A percentile compares a stretch with the other conserved stretches of the same genome.
Conservation (phyloP, 1,140 invertebrate species). For the Sweltsa coloradensis region DNA sequence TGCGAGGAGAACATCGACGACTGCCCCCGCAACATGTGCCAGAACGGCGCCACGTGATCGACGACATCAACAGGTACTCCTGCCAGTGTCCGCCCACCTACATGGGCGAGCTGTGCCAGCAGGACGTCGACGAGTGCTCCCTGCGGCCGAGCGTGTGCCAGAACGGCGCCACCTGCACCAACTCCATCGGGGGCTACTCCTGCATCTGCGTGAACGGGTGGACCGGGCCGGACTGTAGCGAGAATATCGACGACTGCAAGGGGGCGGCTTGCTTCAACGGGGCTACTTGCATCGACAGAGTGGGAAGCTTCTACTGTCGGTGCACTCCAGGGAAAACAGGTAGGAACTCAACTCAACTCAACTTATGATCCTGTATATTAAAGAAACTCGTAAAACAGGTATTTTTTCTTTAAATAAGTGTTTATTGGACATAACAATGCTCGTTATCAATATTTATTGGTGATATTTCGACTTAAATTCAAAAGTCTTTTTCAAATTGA, state of each 20-base stretch:
- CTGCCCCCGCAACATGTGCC: slow-evolving; percentile 76
- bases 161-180: slow-evolving; percentile 90
- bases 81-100: slow-evolving; percentile 81
- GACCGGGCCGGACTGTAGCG: slow-evolving; percentile 80
- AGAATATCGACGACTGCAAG: slow-evolving; percentile 89
- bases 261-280: slow-evolving; percentile 91
- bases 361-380: not conserved
- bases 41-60: slow-evolving; percentile 85
- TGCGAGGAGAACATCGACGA: slow-evolving; percentile 88
- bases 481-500: no score
- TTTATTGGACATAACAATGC: no score
- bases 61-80: slow-evolving; percentile 74
- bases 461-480: no score
- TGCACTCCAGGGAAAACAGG: slow-evolving; percentile 93
- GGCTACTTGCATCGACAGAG: slow-evolving; percentile 89
- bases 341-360: slow-evolving; percentile 32
- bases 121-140: slow-evolving; percentile 69
- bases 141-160: slow-evolving; percentile 73
- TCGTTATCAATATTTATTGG: no score
- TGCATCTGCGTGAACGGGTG: slow-evolving; percentile 96
- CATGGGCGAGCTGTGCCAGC: slow-evolving; percentile 70
- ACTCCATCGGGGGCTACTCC: slow-evolving; percentile 76
- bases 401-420: no score
- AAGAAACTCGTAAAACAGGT: not conserved
- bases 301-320: slow-evolving; percentile 88